Percentiles rank a stretch among this genome's conserved stretches.
These are phyloP conservation scores for Momotus momota DNA, from an alignment of 2,797 vertebrate species.

Conservation along the genomic window DNA sequence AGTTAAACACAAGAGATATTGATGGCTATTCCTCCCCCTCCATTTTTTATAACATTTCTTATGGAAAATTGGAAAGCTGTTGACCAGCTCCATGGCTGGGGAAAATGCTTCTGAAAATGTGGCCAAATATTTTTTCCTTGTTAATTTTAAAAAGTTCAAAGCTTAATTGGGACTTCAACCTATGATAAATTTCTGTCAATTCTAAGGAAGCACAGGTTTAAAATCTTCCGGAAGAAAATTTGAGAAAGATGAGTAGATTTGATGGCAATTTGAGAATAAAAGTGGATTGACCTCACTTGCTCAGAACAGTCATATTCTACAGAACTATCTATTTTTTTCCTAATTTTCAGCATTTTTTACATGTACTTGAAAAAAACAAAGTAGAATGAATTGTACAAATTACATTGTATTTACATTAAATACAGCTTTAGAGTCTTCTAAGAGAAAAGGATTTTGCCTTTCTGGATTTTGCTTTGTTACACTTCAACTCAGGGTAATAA, in stretches of 20 bases:
- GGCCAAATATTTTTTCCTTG: background rate
- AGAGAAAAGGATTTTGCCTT: background rate
- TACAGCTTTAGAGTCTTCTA: background rate
- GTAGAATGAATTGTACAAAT: background rate
- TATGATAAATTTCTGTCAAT: background rate
- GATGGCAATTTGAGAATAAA: background rate
- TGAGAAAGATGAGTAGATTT: background rate
- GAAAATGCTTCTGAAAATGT: background rate
- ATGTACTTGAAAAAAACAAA: background rate
- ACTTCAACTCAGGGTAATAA: background rate
- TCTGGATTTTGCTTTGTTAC: background rate
- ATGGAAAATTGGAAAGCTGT: background rate
- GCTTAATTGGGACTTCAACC: background rate
- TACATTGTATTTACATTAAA: background rate
- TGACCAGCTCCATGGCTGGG: background rate
- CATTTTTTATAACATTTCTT: background rate
- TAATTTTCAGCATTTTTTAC: background rate
- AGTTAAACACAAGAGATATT: background rate
- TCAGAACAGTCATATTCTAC: background rate
- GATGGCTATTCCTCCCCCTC: background rate
- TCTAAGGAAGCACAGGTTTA: background rate
- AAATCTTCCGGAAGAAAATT: slow-evolving; percentile 6
- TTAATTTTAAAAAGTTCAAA: background rate
- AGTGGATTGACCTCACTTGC: background rate
- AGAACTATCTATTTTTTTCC: background rate